Conservation (phyloP, 2,113 vertebrate genomes). For the Oophaga pumilio region DNA sequence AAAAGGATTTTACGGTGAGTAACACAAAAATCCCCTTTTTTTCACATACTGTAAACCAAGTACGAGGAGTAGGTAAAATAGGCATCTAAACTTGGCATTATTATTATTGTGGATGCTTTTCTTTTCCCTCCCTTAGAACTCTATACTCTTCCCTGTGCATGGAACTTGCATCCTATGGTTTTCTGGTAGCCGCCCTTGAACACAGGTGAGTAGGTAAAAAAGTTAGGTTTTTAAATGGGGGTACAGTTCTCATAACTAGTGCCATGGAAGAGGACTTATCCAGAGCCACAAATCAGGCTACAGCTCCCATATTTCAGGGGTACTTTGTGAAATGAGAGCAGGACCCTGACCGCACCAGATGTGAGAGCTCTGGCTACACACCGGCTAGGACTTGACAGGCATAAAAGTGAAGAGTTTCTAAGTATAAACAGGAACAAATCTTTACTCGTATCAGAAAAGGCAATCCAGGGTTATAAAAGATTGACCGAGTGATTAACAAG, state of each 20-base stretch:
- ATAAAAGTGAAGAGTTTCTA: neutral
- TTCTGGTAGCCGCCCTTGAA: slow-evolving; percentile 70
- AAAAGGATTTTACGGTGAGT: too few relatives aligned
- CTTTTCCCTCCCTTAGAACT: slow-evolving; percentile 61
- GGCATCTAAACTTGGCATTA: neutral
- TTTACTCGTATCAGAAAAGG: too few relatives aligned
- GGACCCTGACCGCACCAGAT: too few relatives aligned
- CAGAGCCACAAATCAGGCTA: too few relatives aligned
- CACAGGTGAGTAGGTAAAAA: slow-evolving; percentile 70
- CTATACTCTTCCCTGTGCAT: slow-evolving; percentile 73
- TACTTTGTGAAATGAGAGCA: too few relatives aligned
- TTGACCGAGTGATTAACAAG: too few relatives aligned
- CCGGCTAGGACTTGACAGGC: neutral
- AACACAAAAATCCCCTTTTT: too few relatives aligned
- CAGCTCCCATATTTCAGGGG: neutral
- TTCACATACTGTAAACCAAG: neutral
- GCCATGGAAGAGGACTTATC: neutral
- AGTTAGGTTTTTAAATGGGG: neutral
- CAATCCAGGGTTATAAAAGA: too few relatives aligned
- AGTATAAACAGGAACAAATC: too few relatives aligned
- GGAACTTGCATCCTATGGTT: slow-evolving; percentile 74
- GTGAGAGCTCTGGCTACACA: neutral
- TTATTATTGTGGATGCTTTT: neutral
- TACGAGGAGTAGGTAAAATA: neutral
- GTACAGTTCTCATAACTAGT: neutral